Evolutionary conservation across 92 coral and sea anemone genomes (phyloP).

Genomic region (Phenganax stokvisi): DNA sequence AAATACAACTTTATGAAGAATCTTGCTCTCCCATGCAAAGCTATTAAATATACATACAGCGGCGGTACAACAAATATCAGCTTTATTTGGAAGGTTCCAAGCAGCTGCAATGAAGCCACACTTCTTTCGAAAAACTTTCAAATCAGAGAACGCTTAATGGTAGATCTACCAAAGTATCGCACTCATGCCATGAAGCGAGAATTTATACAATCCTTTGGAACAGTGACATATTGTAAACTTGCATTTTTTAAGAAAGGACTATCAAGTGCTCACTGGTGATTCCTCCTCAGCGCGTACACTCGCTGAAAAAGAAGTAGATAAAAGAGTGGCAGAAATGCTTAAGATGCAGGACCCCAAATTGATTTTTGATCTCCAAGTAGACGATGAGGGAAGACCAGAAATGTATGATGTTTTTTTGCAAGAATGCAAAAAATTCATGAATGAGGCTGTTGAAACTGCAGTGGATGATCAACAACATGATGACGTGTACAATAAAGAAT

Average conservation of each 20-base stretch:
- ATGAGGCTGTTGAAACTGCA: conserved; percentile 40
- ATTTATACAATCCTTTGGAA: conserved; percentile 7
- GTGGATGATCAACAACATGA: conserved; percentile 45
- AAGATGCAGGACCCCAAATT: conserved; percentile 39
- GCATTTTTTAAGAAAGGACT: conserved; percentile 24
- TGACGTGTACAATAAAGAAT: conserved; percentile 6
- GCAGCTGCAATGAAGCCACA: no score
- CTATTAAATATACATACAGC: no score
- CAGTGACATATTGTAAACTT: conserved; percentile 29
- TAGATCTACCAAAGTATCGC: no score
- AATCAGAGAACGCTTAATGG: no score
- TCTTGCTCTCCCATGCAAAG: no score
- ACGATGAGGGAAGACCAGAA: conserved; percentile 31
- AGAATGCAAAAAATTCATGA: conserved; percentile 33
- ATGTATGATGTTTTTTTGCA: conserved; percentile 29
- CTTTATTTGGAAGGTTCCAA: no score
- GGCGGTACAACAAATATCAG: no score
- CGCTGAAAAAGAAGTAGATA: conserved; percentile 32
- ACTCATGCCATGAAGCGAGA: no score
- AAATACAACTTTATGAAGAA: no score
- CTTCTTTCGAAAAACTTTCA: no score
- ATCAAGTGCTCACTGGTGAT: conserved; percentile 38
- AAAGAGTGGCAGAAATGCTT: conserved; percentile 29
- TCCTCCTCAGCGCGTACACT: conserved; percentile 24
- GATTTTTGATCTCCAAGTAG: conserved; percentile 34